A percentile compares a stretch with the other conserved stretches of the same genome.
These are phyloP conservation scores for Hippasteria phrygiana DNA, from an alignment of 53 echinoderm and acorn worm species.

Conservation along the genomic window DNA sequence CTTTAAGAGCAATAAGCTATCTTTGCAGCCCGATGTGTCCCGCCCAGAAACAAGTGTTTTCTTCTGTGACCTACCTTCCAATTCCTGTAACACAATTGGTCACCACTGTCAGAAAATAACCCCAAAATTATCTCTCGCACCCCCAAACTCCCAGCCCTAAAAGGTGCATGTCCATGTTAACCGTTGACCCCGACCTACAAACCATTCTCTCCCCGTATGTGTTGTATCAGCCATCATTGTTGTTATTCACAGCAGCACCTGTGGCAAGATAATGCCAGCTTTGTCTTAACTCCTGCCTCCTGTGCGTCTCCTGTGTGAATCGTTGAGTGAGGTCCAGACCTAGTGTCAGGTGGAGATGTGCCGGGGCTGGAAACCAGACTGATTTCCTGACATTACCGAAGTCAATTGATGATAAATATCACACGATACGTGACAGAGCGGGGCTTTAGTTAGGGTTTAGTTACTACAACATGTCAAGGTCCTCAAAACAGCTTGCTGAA, in stretches of 20 bases:
- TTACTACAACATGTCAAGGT: no score
- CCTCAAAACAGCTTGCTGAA: no score
- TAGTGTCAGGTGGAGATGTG: not conserved
- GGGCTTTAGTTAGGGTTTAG: not conserved
- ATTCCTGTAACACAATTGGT: no score
- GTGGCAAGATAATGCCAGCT: constrained; percentile 5
- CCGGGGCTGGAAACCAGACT: constrained; percentile 3
- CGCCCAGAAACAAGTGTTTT: no score
- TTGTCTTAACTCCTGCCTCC: constrained; percentile 10
- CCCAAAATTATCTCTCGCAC: not conserved
- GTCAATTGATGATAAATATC: constrained; percentile 33
- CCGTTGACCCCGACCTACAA: not conserved
- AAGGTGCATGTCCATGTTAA: not conserved
- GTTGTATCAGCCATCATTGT: constrained; percentile 16
- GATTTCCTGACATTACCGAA: constrained; percentile 39
- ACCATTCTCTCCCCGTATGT: not conserved
- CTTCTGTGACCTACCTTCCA: no score
- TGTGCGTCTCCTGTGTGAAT: not conserved
- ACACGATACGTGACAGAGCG: not conserved
- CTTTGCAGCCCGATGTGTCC: no score
- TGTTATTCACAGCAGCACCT: not conserved
- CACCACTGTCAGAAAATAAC: not conserved
- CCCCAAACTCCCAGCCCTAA: not conserved
- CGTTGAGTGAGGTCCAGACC: constrained; percentile 27
- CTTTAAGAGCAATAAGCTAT: no score